A percentile compares a stretch with the other conserved stretches of the same genome.
These are phyloP conservation scores for Hyla sarda DNA, from an alignment of 2,113 vertebrate genomes.

Conservation along the genomic window DNA sequence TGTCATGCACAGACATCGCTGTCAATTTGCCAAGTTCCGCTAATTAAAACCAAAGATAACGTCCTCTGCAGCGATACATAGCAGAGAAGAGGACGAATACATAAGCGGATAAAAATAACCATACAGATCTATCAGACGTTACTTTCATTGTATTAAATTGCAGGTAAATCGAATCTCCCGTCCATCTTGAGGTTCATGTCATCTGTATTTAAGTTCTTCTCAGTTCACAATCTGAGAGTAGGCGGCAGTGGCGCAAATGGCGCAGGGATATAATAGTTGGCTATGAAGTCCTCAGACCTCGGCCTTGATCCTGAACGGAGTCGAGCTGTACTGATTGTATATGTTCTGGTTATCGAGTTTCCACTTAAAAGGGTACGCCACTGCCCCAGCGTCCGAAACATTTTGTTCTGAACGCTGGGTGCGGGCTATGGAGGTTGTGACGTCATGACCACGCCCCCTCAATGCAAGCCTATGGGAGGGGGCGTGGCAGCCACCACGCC, in stretches of 20 bases:
- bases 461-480: no score
- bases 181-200: background rate
- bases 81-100: background rate
- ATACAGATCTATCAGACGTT: constrained; percentile 29
- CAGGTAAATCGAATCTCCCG: constrained; percentile 22
- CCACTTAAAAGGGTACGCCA: no score
- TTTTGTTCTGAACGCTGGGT: no score
- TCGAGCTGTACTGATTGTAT: background rate
- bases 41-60: constrained; percentile 52
- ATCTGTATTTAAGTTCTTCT: background rate
- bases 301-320: background rate
- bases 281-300: background rate
- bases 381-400: no score
- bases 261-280: background rate
- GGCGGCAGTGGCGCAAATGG: background rate
- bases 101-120: constrained; percentile 34
- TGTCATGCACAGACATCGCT: constrained; percentile 37
- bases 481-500: no score
- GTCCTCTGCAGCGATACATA: constrained; percentile 32
- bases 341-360: background rate
- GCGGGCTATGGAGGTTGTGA: no score
- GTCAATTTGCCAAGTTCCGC: constrained; percentile 39
- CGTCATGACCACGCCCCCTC: no score
- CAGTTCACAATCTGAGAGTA: background rate
- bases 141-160: constrained; percentile 1